These are phyloP conservation scores for Andrena trimmerana DNA, from an alignment of 2,888 invertebrate species.

Conservation along the genomic window DNA sequence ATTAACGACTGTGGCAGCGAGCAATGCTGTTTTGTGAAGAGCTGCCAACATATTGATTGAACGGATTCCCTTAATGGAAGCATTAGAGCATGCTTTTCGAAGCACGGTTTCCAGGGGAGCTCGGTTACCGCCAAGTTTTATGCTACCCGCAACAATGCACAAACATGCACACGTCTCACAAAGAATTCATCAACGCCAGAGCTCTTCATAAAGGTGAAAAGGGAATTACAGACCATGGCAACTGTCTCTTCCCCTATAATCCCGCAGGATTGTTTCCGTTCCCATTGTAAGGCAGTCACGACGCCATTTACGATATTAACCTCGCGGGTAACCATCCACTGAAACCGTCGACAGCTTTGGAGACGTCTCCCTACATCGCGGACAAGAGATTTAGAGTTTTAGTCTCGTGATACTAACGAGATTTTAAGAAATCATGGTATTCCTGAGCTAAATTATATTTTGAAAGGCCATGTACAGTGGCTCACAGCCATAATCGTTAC, in stretches of 20 bases:
- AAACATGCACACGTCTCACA: slow-evolving; percentile 4
- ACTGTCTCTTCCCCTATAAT: background rate
- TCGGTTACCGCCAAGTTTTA: slow-evolving; percentile 55
- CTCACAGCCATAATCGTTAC: too few species aligned
- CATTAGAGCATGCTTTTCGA: slow-evolving; percentile 61
- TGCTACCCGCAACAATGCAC: slow-evolving; percentile 58
- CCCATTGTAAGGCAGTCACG: background rate
- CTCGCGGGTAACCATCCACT: too few species aligned
- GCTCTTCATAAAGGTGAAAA: slow-evolving; percentile 19
- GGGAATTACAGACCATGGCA: slow-evolving; percentile 14
- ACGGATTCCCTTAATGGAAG: slow-evolving; percentile 66
- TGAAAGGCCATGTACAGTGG: too few species aligned
- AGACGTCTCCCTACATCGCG: background rate
- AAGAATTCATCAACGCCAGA: slow-evolving; percentile 23
- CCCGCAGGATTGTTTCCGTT: background rate
- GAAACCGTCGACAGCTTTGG: background rate
- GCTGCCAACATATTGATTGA: slow-evolving; percentile 43
- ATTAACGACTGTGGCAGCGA: background rate
- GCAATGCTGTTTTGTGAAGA: slow-evolving; percentile 5
- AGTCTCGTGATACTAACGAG: too few species aligned
- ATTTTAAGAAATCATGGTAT: too few species aligned
- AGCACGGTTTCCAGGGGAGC: slow-evolving; percentile 57
- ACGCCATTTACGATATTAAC: background rate
- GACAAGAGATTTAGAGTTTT: too few species aligned
- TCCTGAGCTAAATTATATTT: too few species aligned